Evolutionary conservation across 2,113 vertebrate species (phyloP).

Genomic region (Megaceryle torquata): DNA sequence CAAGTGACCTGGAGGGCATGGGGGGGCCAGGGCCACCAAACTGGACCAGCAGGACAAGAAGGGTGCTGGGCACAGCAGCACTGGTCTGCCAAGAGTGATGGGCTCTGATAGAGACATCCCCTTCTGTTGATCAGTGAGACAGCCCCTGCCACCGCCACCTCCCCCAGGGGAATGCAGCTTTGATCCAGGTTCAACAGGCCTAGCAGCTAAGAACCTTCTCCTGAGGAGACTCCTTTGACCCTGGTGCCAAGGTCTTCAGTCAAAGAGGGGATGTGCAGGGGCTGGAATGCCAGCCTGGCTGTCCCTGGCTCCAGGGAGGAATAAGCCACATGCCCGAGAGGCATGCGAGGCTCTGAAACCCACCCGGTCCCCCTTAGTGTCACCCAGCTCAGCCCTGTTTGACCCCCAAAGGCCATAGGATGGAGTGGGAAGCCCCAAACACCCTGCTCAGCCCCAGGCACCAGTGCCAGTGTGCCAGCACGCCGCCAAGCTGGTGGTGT

Average conservation of each 20-base stretch:
- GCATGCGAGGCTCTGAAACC: not conserved
- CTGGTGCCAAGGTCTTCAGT: not conserved
- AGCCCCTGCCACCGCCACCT: not conserved
- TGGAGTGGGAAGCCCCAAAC: not conserved
- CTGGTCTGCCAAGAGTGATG: fast-evolving
- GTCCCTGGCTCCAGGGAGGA: not conserved
- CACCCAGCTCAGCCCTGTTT: not conserved
- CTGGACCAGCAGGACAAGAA: fast-evolving
- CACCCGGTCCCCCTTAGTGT: fast-evolving
- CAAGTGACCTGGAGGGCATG: fast-evolving
- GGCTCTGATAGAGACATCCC: fast-evolving
- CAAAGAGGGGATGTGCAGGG: not conserved
- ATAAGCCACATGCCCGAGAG: not conserved
- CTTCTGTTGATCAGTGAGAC: not conserved
- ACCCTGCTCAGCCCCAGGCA: not conserved
- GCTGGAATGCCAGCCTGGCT: not conserved
- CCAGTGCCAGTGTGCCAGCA: not conserved
- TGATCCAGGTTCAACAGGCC: fast-evolving
- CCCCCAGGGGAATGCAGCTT: fast-evolving
- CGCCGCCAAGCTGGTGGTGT: fast-evolving
- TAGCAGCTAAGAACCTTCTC: fast-evolving
- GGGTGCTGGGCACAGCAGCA: not conserved
- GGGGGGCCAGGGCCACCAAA: not conserved
- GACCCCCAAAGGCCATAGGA: not conserved
- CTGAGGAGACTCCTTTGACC: not conserved